Evolutionary conservation across 2,797 vertebrate genomes (phyloP).

Genomic region (Botia almorhae): DNA sequence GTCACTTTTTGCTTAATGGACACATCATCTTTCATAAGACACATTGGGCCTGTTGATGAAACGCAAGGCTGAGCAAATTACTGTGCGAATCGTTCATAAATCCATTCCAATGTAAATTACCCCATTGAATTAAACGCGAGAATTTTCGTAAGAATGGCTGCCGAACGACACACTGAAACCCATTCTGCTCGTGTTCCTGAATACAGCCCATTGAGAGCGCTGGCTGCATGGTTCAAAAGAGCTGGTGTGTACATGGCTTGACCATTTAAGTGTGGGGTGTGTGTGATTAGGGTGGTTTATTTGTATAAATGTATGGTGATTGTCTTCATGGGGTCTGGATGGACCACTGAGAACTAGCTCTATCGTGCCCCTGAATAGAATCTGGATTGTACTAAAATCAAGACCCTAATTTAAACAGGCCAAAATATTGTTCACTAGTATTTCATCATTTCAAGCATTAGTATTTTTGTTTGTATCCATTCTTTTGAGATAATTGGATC

Average conservation of each 20-base stretch:
- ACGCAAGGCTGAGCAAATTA: background rate
- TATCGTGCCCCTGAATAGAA: background rate
- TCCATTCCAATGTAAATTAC: background rate
- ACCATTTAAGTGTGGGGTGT: constrained; percentile 75
- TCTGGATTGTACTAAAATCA: constrained; percentile 34
- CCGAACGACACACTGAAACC: background rate
- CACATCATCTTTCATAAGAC: background rate
- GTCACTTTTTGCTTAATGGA: constrained; percentile 26
- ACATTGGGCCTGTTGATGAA: constrained; percentile 11
- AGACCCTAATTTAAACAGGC: constrained; percentile 14
- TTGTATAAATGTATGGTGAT: constrained; percentile 60
- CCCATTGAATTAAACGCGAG: background rate
- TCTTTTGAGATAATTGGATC: constrained; percentile 21
- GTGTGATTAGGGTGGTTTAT: constrained; percentile 53
- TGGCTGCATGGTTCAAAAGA: background rate
- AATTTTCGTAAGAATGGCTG: background rate
- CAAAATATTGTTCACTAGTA: background rate
- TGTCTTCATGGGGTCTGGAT: constrained; percentile 47
- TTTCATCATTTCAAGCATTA: constrained; percentile 12
- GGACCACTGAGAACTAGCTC: no score
- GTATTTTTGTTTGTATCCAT: constrained; percentile 27
- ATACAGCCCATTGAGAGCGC: background rate
- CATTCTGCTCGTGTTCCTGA: background rate
- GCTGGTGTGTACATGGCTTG: constrained; percentile 51
- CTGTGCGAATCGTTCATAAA: background rate